Evolutionary conservation across 64 coral and sea anemone genomes (phyloP), one percentile per base, ranked within the genome.

Genomic region (Porites australiensis): DNA sequence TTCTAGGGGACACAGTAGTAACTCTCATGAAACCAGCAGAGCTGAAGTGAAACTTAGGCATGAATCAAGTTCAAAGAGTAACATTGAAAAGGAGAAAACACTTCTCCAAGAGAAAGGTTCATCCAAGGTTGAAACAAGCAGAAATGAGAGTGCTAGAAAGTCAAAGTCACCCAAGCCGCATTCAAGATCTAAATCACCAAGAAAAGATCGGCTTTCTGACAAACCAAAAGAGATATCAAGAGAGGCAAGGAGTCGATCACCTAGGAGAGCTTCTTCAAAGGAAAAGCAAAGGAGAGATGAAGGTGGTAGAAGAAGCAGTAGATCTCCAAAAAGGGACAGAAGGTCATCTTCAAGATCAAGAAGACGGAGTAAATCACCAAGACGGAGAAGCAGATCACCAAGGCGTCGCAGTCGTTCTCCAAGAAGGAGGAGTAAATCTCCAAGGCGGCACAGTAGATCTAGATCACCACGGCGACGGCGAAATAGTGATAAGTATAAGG

Each of bases 401-500:
- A 91, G 93, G 79, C 65, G 45, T 23, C 74, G 78, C 2, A 89
- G 91, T 27, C 79, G 88, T 50, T 91, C 82, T 72, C 88, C 93
- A 61, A 87, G 93, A 52, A 94, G 92, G 23, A 82, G 86, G 11
- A 73, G 92, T 20, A 88, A 70, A 37, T 89, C 76, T 14, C 88
- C 87, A 13, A 58, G 87, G 16, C 58, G 79, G n/a, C 86, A 70
- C n/a, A 82, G 79, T 14, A 95, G 93, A 70, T 95, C 93, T 50
- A 87, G 65, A 70, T 96, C 95, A 58, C 83, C 90, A 85, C 59
- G 22, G 14, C 69, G 82, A 21, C 94, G 95, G 43, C 79, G 87
- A 22, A 66, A 72, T 59, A 93, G 87, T 68, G 96, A 98, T 74
- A 95, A 88, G 44, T 91, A 87, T 44, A 92, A 92, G 52, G 94